phyloP scores from a whole-genome alignment of 2,797 vertebrate species.

The Epinephelus coioides region DNA sequence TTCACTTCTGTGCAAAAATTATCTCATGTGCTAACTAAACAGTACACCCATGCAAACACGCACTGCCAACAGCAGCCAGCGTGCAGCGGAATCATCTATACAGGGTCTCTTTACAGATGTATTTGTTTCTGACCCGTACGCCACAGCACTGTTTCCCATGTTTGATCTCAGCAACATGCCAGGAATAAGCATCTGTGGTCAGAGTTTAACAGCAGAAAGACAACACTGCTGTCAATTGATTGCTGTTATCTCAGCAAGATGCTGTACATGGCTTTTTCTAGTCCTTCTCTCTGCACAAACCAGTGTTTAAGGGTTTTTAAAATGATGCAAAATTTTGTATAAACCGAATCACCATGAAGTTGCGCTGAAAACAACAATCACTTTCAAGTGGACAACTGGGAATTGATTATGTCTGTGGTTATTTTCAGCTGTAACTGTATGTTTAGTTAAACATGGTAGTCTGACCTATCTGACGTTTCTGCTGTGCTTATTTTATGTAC shows the following conservation, averaged over 20 bases:
- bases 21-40: slow-evolving; percentile 33
- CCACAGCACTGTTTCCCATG: slow-evolving; percentile 8
- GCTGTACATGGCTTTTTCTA: not conserved
- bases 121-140: slow-evolving; percentile 38
- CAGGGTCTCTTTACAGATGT: slow-evolving; percentile 22
- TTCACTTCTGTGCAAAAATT: slow-evolving; percentile 50
- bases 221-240: slow-evolving; percentile 28
- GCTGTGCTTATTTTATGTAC: no score
- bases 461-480: no score
- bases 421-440: no score
- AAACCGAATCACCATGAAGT: no score
- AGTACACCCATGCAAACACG: slow-evolving; percentile 26
- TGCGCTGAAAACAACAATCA: no score
- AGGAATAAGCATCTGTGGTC: slow-evolving; percentile 32
- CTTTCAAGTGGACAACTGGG: no score
- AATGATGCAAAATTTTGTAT: not conserved
- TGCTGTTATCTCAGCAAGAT: slow-evolving; percentile 3
- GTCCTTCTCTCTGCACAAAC: slow-evolving; percentile 4
- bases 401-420: no score
- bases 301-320: not conserved
- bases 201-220: slow-evolving; percentile 44
- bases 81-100: slow-evolving; percentile 26
- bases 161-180: slow-evolving; percentile 45
- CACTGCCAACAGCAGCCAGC: slow-evolving; percentile 29
- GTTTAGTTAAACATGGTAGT: no score